Conservation (phyloP, 2,797 vertebrate species). For the Anguilla marmorata region DNA sequence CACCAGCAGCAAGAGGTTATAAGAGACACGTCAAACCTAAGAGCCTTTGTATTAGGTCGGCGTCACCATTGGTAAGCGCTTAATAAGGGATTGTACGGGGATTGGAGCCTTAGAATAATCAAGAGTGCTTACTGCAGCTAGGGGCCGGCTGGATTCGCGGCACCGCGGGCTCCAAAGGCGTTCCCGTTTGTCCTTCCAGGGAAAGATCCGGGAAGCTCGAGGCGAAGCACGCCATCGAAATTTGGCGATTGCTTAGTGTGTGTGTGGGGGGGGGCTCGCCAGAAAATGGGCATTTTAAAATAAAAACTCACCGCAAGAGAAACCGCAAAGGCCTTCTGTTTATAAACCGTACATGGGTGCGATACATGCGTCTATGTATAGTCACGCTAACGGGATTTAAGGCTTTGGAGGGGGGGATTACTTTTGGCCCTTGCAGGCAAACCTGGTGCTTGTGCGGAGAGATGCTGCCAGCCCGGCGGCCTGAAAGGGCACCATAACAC, state of each 20-base stretch:
- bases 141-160: conserved; percentile 17
- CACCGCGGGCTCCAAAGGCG: background rate
- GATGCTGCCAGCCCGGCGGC: conserved; percentile 4
- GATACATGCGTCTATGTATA: conserved; percentile 29
- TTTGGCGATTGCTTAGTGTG: background rate
- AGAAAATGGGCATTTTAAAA: background rate
- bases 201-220: background rate
- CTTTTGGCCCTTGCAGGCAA: conserved; percentile 36
- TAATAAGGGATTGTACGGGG: conserved; percentile 55
- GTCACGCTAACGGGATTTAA: conserved; percentile 51
- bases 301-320: background rate
- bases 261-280: background rate
- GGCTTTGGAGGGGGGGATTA: conserved; percentile 52
- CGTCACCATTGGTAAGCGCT: conserved; percentile 47
- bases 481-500: conserved; percentile 43
- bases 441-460: background rate
- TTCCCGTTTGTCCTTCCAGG: too few relatives aligned
- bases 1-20: conserved; percentile 41
- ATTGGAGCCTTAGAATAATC: conserved; percentile 57
- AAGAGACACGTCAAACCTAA: conserved; percentile 53
- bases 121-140: conserved; percentile 46
- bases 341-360: background rate
- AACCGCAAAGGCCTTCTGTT: background rate
- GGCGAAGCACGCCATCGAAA: background rate
- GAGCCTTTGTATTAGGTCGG: conserved; percentile 49